A percentile compares a stretch with the other conserved stretches of the same genome.
These are phyloP conservation scores for Temnothorax unifasciatus DNA, from an alignment of 2,888 invertebrate genomes.

Conservation along the genomic window DNA sequence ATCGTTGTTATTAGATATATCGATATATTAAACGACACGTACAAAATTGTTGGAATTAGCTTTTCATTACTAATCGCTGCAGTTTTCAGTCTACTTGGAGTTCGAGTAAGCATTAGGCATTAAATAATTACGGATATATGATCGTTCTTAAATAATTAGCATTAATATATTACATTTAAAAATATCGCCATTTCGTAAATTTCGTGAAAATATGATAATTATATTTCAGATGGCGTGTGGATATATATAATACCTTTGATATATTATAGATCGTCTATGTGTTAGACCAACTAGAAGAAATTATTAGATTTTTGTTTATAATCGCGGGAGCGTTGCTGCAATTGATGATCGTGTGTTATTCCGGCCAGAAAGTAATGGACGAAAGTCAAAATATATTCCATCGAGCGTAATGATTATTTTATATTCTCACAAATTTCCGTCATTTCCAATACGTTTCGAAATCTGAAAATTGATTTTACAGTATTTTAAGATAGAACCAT, in stretches of 20 bases:
- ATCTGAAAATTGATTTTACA: background rate
- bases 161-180: background rate
- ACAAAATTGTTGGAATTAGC: constrained; percentile 15
- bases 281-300: constrained; percentile 41
- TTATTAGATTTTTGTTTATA: constrained; percentile 25
- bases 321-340: constrained; percentile 18
- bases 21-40: constrained; percentile 10
- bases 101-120: constrained; percentile 34
- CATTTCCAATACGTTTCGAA: background rate
- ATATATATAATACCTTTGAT: constrained; percentile 25
- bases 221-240: constrained; percentile 18
- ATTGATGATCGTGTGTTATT: constrained; percentile 26
- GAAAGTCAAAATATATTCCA: constrained; percentile 46
- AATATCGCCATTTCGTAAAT: background rate
- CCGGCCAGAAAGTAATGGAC: constrained; percentile 43
- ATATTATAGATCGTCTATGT: constrained; percentile 44
- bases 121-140: background rate
- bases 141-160: background rate
- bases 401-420: constrained; percentile 45
- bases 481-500: too few species aligned
- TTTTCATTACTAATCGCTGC: background rate
- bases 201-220: constrained; percentile 8
- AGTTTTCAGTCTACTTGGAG: constrained; percentile 16
- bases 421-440: constrained; percentile 1
- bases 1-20: constrained; percentile 17